These are phyloP conservation scores for Nomada flava DNA, from an alignment of 2,888 invertebrate species.

Conservation along the genomic window DNA sequence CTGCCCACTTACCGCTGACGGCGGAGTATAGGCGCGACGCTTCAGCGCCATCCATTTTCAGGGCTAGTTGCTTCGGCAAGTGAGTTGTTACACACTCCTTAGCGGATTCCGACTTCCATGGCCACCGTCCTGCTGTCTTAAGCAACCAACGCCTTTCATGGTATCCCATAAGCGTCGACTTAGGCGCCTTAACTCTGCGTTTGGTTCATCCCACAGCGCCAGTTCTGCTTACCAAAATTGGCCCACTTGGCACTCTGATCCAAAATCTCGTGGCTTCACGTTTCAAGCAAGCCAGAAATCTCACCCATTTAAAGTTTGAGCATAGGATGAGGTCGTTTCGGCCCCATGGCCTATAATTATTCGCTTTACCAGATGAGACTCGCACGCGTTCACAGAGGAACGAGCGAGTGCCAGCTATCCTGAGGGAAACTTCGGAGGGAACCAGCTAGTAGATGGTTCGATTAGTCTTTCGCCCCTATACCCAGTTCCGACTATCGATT, in stretches of 20 bases:
- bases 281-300: not conserved
- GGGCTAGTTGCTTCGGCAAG: conserved; percentile 88
- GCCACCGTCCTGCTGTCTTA: conserved; percentile 87
- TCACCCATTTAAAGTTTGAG: not conserved
- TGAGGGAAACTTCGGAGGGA: conserved; percentile 91
- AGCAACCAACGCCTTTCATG: conserved; percentile 38
- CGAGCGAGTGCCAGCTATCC: conserved; percentile 85
- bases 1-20: too few species aligned
- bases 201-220: conserved; percentile 90
- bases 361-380: conserved; percentile 92
- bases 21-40: conserved; percentile 79
- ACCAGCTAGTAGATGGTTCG: conserved; percentile 92
- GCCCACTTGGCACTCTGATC: conserved; percentile 46
- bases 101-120: conserved; percentile 89
- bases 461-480: conserved; percentile 90
- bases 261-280: conserved; percentile 8
- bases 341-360: conserved; percentile 87
- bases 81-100: conserved; percentile 65
- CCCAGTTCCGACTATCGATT: conserved; percentile 92
- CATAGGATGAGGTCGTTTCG: conserved; percentile 85
- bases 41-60: conserved; percentile 89
- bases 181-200: conserved; percentile 76
- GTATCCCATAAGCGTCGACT: conserved; percentile 62
- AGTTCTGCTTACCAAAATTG: conserved; percentile 88
- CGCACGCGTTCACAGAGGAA: conserved; percentile 88